A percentile compares a stretch with the other conserved stretches of the same genome.
Conservation (phyloP, 2,113 vertebrate genomes). For the Chaetodon auriga region DNA sequence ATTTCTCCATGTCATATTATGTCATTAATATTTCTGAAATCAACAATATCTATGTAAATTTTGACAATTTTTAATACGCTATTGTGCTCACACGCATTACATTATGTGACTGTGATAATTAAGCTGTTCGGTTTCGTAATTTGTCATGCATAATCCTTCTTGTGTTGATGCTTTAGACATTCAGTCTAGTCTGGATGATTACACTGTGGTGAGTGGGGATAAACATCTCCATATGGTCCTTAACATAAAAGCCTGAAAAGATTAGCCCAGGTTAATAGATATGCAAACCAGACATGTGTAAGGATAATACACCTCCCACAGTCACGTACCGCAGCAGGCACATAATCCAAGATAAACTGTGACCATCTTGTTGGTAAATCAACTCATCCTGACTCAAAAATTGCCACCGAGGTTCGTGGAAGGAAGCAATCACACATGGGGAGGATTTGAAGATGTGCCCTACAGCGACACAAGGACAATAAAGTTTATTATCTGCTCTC, state of each 20-base stretch:
- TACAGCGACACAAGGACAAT: neutral
- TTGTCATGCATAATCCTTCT: neutral
- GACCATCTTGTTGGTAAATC: slow-evolving; percentile 37
- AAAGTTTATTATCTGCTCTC: neutral
- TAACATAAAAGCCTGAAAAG: slow-evolving; percentile 29
- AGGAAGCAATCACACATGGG: neutral
- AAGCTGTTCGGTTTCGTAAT: slow-evolving; percentile 14
- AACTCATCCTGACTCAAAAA: slow-evolving; percentile 23
- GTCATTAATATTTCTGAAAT: neutral
- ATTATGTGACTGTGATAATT: slow-evolving; percentile 9
- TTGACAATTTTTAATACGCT: neutral
- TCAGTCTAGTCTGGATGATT: slow-evolving; percentile 7
- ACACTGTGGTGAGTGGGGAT: slow-evolving; percentile 15
- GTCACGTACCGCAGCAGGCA: neutral
- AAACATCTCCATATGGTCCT: slow-evolving; percentile 49
- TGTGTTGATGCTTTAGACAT: neutral
- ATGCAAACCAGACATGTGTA: slow-evolving; percentile 40
- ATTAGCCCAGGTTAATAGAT: slow-evolving; percentile 60
- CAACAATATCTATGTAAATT: neutral
- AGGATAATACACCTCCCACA: slow-evolving; percentile 35
- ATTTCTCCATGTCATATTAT: neutral
- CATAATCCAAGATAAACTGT: slow-evolving; percentile 39
- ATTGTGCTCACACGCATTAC: neutral
- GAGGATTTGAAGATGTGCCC: neutral
- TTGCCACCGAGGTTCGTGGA: slow-evolving; percentile 18